These are phyloP conservation scores for Eudemis profundana DNA, from an alignment of 2,888 invertebrate genomes.

Conservation along the genomic window DNA sequence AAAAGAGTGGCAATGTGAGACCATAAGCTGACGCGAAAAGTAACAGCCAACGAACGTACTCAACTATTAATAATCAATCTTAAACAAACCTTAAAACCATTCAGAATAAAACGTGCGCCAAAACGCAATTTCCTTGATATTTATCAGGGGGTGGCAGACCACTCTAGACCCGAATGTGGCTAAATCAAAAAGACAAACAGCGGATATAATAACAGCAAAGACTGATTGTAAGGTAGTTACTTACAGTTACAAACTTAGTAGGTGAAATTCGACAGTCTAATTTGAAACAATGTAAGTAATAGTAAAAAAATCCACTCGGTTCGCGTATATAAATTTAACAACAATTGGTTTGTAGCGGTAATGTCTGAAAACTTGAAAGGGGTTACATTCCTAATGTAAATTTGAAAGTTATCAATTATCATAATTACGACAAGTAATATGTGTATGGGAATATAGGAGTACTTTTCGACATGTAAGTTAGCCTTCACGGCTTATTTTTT, in stretches of 20 bases:
- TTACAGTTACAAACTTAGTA: conserved; percentile 31
- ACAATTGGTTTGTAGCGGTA: too few relatives aligned
- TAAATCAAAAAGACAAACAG: conserved; percentile 21
- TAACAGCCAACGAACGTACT: conserved; percentile 11
- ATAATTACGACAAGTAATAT: too few relatives aligned
- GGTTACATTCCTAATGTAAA: too few relatives aligned
- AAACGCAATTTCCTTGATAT: conserved; percentile 13
- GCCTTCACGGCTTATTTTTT: too few relatives aligned
- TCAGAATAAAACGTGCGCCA: conserved; percentile 10
- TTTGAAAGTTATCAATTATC: too few relatives aligned
- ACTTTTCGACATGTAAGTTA: too few relatives aligned
- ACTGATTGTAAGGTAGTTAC: conserved; percentile 32
- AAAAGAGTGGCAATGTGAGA: conserved; percentile 13
- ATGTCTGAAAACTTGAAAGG: too few relatives aligned
- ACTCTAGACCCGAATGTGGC: conserved; percentile 3
- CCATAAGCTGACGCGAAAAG: conserved; percentile 13
- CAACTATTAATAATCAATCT: conserved; percentile 36
- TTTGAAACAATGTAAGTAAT: conserved; percentile 29
- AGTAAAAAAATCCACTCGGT: conserved; percentile 8
- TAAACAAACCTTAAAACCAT: conserved; percentile 29
- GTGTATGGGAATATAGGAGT: too few relatives aligned
- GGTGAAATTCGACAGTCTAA: conserved; percentile 26
- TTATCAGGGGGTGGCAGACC: not conserved
- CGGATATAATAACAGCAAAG: conserved; percentile 37
- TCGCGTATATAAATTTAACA: too few relatives aligned